Percentiles rank a stretch among this genome's conserved stretches.
These are phyloP conservation scores for Rousettus leschenaultii DNA, from an alignment of 2,113 vertebrate species.

Conservation along the genomic window DNA sequence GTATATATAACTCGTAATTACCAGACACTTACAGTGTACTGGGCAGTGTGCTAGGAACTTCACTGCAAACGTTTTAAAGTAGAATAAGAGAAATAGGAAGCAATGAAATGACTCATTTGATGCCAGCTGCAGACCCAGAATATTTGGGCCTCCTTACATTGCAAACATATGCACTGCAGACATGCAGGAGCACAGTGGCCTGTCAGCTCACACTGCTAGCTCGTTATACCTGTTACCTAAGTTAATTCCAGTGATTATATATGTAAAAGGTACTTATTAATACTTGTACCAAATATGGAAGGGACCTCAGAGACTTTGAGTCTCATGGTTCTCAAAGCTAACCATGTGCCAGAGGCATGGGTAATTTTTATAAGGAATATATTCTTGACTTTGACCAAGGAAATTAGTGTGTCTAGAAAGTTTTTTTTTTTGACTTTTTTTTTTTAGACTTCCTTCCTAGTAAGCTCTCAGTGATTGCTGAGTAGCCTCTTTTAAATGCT, in stretches of 20 bases:
- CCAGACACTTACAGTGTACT: background rate
- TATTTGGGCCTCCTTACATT: no score
- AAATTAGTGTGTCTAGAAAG: background rate
- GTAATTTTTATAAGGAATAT: background rate
- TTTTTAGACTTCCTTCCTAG: background rate
- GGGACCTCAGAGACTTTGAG: background rate
- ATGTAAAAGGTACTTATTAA: background rate
- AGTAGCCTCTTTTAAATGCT: background rate
- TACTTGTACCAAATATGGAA: background rate
- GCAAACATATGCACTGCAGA: background rate
- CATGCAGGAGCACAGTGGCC: fast-evolving
- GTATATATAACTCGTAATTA: background rate
- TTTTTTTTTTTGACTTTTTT: no score
- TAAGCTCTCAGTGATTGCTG: background rate
- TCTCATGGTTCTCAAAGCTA: background rate
- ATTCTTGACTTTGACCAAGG: background rate
- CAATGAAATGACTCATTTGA: background rate
- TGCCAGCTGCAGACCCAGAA: background rate
- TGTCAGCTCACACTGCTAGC: background rate
- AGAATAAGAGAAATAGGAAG: background rate
- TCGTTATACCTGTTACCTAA: background rate
- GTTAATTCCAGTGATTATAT: background rate
- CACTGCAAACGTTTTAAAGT: background rate
- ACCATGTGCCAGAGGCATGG: background rate
- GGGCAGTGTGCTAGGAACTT: background rate